Evolutionary conservation across 2,888 invertebrate genomes (phyloP).

Genomic region (Melikaiella ostensackeni): DNA sequence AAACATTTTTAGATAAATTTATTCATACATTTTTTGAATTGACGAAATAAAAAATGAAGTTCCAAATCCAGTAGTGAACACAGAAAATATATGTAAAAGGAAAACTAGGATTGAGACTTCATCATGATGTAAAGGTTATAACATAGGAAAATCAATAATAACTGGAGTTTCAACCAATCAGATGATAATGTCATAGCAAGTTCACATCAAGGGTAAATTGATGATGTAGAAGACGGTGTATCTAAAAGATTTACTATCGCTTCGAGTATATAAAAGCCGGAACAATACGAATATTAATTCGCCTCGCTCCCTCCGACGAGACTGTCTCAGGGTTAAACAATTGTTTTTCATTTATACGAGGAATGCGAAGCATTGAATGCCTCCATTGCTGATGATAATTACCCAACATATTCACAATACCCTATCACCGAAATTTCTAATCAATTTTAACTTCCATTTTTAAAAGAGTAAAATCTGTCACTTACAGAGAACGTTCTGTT

Average conservation of each 20-base stretch:
- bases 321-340: slow-evolving; percentile 22
- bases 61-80: neutral
- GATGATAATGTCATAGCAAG: slow-evolving; percentile 1
- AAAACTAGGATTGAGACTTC: neutral
- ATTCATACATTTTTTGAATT: no score
- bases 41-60: no score
- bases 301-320: slow-evolving; percentile 10
- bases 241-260: slow-evolving; percentile 16
- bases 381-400: neutral
- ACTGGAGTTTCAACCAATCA: neutral
- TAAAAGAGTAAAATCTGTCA: neutral
- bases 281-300: slow-evolving; percentile 34
- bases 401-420: neutral
- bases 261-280: slow-evolving; percentile 13
- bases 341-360: slow-evolving; percentile 24
- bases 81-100: neutral
- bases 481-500: neutral
- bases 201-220: slow-evolving; percentile 35
- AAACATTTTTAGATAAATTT: no score
- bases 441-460: neutral
- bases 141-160: neutral
- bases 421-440: neutral
- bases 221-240: slow-evolving; percentile 22
- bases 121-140: neutral
- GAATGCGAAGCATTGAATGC: slow-evolving; percentile 14